Evolutionary conservation across 64 coral and sea anemone species (phyloP).

Genomic region (Porites australiensis): DNA sequence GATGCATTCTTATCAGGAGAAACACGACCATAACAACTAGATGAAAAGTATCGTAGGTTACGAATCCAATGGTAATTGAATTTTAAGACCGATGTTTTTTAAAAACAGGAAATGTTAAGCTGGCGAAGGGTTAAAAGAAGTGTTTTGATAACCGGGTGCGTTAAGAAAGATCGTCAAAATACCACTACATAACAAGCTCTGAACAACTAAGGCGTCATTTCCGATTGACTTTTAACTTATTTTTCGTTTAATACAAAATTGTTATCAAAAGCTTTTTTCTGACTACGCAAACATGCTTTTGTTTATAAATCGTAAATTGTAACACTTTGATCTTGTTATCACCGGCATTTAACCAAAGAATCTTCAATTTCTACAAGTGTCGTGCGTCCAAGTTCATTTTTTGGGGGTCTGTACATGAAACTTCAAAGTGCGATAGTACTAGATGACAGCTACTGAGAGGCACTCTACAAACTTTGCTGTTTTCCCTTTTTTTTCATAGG

Average conservation of each 20-base stretch:
- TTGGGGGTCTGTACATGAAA: no score
- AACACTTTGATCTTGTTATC: neutral
- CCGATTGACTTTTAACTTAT: neutral
- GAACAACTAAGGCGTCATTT: slow-evolving; percentile 24
- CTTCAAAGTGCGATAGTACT: no score
- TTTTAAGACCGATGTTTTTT: neutral
- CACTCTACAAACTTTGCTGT: no score
- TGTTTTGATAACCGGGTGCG: slow-evolving; percentile 35
- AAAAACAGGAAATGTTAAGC: slow-evolving; percentile 9
- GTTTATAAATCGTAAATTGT: neutral
- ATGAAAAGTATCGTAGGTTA: neutral
- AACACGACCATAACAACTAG: neutral
- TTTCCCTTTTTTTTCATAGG: no score
- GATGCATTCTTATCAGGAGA: neutral
- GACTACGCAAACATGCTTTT: neutral
- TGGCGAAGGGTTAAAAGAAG: slow-evolving; percentile 19
- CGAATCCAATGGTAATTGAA: slow-evolving; percentile 14
- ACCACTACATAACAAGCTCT: neutral
- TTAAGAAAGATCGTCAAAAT: neutral
- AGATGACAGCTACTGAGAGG: no score
- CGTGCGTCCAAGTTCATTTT: no score
- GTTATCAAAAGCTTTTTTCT: neutral
- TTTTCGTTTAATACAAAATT: neutral
- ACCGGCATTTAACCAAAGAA: no score
- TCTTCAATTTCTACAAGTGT: no score